phyloP scores from a whole-genome alignment of 2,113 vertebrate genomes.

The Aegithalos caudatus region DNA sequence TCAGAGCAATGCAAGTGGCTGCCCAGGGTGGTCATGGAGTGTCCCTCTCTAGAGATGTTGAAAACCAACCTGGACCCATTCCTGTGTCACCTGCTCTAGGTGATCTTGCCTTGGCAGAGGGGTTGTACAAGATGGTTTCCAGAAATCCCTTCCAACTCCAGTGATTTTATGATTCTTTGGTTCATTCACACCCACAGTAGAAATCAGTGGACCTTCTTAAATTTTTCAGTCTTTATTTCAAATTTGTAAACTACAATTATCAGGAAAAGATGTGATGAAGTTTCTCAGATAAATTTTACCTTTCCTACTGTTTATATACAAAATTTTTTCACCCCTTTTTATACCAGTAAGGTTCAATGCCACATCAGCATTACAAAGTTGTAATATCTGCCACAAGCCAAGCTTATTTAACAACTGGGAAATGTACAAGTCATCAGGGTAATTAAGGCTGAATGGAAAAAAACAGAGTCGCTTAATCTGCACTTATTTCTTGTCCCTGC shows the following conservation, averaged over 20 bases:
- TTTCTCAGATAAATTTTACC: background rate
- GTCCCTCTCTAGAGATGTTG: background rate
- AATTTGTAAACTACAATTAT: background rate
- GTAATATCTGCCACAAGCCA: background rate
- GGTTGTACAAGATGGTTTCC: background rate
- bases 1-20: background rate
- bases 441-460: conserved; percentile 11
- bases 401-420: conserved; percentile 2
- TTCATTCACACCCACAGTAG: background rate
- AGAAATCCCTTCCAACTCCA: background rate
- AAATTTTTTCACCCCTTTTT: accelerated
- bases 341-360: background rate
- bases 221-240: background rate
- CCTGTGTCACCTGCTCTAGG: background rate
- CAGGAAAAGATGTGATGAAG: background rate
- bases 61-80: background rate
- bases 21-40: background rate
- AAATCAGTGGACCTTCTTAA: background rate
- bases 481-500: background rate
- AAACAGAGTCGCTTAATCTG: background rate
- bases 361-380: background rate
- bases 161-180: background rate
- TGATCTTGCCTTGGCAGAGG: background rate
- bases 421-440: background rate
- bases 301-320: background rate